phyloP scores from a whole-genome alignment of 2,797 vertebrate species.

The Silurus lanzhouensis region DNA sequence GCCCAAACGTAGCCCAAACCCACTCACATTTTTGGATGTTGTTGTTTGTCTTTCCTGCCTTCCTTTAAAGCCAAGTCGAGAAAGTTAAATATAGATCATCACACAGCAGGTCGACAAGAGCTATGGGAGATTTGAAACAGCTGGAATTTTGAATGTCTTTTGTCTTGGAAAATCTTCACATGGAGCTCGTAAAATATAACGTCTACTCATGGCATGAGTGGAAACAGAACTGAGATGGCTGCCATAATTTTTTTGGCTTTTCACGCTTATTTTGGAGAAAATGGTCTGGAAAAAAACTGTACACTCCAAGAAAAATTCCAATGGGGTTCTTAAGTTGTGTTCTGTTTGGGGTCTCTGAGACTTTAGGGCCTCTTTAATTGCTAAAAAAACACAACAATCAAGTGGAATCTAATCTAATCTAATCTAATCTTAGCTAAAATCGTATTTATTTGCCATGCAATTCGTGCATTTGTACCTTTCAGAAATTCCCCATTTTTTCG shows the following conservation, averaged over 20 bases:
- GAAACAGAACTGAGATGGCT: not conserved
- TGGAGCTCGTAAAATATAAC: not conserved
- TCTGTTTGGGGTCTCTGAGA: too few relatives aligned
- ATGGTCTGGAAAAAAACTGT: not conserved
- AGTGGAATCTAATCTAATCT: too few relatives aligned
- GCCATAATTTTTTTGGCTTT: not conserved
- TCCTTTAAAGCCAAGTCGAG: not conserved
- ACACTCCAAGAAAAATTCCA: not conserved
- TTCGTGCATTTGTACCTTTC: too few relatives aligned
- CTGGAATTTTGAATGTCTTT: not conserved
- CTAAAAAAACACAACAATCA: too few relatives aligned
- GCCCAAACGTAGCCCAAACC: not conserved
- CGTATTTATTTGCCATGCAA: too few relatives aligned
- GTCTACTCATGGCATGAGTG: not conserved
- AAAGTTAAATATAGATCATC: conserved; percentile 5
- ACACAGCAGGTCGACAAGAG: not conserved
- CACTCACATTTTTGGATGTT: not conserved
- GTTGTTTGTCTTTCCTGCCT: not conserved
- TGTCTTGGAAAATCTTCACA: not conserved
- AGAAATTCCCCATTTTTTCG: too few relatives aligned
- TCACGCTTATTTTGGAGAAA: not conserved
- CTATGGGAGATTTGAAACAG: not conserved
- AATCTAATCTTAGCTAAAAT: too few relatives aligned
- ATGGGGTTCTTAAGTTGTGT: not conserved
- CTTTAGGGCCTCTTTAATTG: too few relatives aligned